A percentile compares a stretch with the other conserved stretches of the same genome.
Conservation (phyloP, 30 jellyfish, hydroid and myxozoan genomes). For the Chrysaora quinquecirrha region DNA sequence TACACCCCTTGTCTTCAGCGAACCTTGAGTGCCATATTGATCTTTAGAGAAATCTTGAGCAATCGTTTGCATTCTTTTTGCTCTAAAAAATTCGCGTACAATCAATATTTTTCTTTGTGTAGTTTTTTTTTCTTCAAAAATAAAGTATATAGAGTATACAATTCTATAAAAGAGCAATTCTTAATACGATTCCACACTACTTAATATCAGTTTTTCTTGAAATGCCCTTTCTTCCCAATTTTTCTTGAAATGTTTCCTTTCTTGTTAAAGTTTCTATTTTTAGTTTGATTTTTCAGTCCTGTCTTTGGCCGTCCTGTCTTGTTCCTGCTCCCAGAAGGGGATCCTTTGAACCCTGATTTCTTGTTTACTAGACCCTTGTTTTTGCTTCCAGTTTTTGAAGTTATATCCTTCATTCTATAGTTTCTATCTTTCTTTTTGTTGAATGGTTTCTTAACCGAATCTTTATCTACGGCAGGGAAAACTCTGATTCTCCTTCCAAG, state of each 20-base stretch:
- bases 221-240: not conserved
- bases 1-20: no score
- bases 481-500: constrained; percentile 45
- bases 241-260: not conserved
- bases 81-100: no score
- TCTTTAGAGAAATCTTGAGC: no score
- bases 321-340: no score
- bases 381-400: not conserved
- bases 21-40: no score
- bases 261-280: not conserved
- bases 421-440: constrained; percentile 49
- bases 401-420: constrained; percentile 36
- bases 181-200: no score
- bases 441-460: constrained; percentile 17
- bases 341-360: no score
- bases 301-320: not conserved
- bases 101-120: no score
- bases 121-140: no score
- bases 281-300: not conserved
- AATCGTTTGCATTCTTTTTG: no score
- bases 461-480: constrained; percentile 26
- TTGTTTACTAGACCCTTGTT: no score
- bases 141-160: no score
- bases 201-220: not conserved
- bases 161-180: not conserved